Evolutionary conservation across 2,113 vertebrate species (phyloP).

Genomic region (Copsychus sechellarum): DNA sequence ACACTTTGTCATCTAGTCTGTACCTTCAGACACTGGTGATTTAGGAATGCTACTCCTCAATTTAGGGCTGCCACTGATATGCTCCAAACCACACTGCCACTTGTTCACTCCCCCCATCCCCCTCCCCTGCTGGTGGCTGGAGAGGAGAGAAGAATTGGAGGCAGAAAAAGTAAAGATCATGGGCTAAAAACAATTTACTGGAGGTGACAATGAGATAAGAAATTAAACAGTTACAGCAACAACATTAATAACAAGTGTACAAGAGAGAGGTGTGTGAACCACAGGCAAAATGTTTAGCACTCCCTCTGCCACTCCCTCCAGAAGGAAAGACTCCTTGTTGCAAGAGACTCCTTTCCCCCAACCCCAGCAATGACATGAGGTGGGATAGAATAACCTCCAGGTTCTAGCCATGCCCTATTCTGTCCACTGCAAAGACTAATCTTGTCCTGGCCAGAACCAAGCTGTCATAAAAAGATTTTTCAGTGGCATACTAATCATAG

Average conservation of each 20-base stretch:
- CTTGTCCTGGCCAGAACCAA: not conserved
- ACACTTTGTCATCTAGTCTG: not conserved
- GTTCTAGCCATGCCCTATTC: not conserved
- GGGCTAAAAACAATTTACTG: not conserved
- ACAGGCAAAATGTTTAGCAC: not conserved
- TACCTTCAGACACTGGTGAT: not conserved
- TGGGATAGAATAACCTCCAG: not conserved
- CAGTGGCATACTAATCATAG: not conserved
- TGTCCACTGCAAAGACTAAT: not conserved
- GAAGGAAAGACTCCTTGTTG: not conserved
- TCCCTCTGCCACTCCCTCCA: not conserved
- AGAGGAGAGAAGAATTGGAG: not conserved
- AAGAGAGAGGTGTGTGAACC: not conserved
- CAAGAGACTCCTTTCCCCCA: not conserved
- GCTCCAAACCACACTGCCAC: not conserved
- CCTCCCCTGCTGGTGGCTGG: not conserved
- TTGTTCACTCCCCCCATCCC: rapidly evolving
- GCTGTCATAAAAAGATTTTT: not conserved
- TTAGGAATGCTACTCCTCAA: not conserved
- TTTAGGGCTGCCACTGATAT: not conserved
- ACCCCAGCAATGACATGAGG: not conserved
- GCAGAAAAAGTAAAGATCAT: not conserved
- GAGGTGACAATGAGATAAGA: not conserved
- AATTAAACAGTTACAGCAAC: not conserved
- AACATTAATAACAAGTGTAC: not conserved